Base-by-base conservation (phyloP, 2,113 vertebrate species). In the Polypterus bichir region DNA sequence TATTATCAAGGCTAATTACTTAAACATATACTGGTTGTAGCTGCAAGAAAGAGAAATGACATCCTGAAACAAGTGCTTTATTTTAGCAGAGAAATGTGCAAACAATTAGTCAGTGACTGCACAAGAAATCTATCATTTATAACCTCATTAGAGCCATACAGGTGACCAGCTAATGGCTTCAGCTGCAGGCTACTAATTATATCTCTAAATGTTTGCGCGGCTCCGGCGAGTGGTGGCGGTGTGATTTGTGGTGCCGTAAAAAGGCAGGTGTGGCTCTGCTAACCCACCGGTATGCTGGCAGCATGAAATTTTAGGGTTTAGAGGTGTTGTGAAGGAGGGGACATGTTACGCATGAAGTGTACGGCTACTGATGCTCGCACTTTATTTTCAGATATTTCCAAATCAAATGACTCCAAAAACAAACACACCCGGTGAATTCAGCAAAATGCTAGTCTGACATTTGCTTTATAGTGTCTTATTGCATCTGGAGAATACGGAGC, bases 81-180 rank as follows among this genome's bases (percentile, higher is more conserved):
- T 61, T 66, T 59, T 71, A 76, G 68, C 68, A 73, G 71, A 48
- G 47, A 64, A 65, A 63, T 59, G 63, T 67, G 70, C 61, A 46
- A 56, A 65, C 64, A 62, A 71, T 76, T 76, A 70, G 66, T 44
- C 54, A 55, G 54, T 60, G 49, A 61, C 67, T 65, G 59, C 49
- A 9, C 56, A 58, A 58, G 27, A 68, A 60, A 68, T 65, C 62
- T 65, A 65, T 71, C 64, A 51, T 64, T 69, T 66, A 67, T 71
- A 70, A 76, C 73, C 73, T 74, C 68, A 72, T 73, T 76, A 74
- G 73, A 71, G 69, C 67, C 59, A 61, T 74, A 75, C 79, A 79
- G 78, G 75, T 80, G 81, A 83, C 71, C 73, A 11, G 49, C 64
- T 81, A 77, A 81, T 78, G 71, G 66, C 61, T 69, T 76, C 73